phyloP scores from a whole-genome alignment of 1,140 invertebrate genomes.

The Drosophila eugracilis region DNA sequence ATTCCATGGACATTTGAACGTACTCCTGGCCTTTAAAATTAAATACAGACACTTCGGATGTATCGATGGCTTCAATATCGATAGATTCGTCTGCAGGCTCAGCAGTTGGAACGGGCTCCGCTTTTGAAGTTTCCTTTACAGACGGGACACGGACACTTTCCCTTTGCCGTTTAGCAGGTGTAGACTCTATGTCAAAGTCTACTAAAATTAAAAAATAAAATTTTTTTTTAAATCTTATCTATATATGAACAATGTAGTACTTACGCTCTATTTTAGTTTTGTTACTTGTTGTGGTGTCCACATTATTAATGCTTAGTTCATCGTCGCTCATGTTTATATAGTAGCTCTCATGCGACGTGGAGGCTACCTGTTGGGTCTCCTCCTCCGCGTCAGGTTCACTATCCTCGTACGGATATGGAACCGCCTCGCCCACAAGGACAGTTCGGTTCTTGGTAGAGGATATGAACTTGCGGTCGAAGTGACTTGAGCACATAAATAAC shows the following conservation, averaged over 20 bases:
- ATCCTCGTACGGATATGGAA: conserved; percentile 52
- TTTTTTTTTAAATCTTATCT: too few relatives aligned
- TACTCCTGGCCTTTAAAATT: conserved; percentile 72
- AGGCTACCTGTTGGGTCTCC: conserved; percentile 4
- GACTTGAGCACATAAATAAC: conserved; percentile 69
- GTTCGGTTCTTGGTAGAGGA: conserved; percentile 50
- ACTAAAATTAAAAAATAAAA: conserved; percentile 12
- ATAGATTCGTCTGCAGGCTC: neutral
- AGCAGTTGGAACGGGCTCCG: neutral
- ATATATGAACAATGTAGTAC: too few relatives aligned
- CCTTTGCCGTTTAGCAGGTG: conserved; percentile 23
- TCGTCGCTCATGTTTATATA: conserved; percentile 41
- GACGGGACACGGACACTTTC: too few relatives aligned
- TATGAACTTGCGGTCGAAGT: conserved; percentile 69
- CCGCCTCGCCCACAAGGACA: conserved; percentile 59
- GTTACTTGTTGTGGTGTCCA: conserved; percentile 37
- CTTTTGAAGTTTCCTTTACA: too few relatives aligned
- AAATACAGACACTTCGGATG: conserved; percentile 59
- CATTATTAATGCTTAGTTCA: conserved; percentile 36
- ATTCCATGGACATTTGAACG: conserved; percentile 72
- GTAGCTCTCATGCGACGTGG: conserved; percentile 30
- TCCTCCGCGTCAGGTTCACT: neutral
- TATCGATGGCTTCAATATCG: conserved; percentile 37
- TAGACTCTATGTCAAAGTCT: conserved; percentile 28
- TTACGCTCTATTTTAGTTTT: conserved; percentile 12